A percentile compares a stretch with the other conserved stretches of the same genome.
Conservation (phyloP, 2,797 vertebrate genomes). For the Tenualosa ilisha region DNA sequence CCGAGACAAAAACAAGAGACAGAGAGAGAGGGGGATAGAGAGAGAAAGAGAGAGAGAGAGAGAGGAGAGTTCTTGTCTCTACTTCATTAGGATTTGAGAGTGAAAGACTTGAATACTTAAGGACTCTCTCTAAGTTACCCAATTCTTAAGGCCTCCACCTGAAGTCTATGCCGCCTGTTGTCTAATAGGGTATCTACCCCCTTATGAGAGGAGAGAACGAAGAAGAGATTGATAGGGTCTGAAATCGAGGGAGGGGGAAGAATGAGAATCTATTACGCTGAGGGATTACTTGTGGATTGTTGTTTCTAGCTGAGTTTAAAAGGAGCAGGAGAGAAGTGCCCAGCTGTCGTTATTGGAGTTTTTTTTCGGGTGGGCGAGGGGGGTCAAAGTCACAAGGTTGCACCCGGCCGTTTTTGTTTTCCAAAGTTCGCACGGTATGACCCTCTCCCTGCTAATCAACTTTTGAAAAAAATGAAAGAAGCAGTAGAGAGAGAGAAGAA, state of each 20-base stretch:
- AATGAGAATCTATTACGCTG: background rate
- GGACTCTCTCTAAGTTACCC: background rate
- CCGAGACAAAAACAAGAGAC: background rate
- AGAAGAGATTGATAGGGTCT: background rate
- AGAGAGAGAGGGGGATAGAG: background rate
- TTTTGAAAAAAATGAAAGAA: background rate
- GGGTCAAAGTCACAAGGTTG: background rate
- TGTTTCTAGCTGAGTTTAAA: background rate
- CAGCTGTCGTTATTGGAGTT: background rate
- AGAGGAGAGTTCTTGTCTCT: background rate
- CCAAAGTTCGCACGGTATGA: conserved; percentile 34
- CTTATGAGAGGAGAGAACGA: background rate
- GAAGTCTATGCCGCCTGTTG: background rate
- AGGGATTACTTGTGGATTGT: background rate
- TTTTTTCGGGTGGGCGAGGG: background rate
- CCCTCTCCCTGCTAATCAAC: conserved; percentile 35
- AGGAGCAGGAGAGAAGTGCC: background rate
- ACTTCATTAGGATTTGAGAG: conserved; percentile 34
- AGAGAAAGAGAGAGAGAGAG: background rate
- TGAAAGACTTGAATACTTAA: conserved; percentile 27
- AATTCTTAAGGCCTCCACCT: background rate
- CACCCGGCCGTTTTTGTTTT: background rate
- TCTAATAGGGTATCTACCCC: background rate
- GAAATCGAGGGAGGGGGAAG: background rate
- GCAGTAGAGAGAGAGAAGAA: background rate